These are phyloP conservation scores for Gymnopithys bicolor DNA, from an alignment of 2,797 vertebrate genomes.

Conservation along the genomic window DNA sequence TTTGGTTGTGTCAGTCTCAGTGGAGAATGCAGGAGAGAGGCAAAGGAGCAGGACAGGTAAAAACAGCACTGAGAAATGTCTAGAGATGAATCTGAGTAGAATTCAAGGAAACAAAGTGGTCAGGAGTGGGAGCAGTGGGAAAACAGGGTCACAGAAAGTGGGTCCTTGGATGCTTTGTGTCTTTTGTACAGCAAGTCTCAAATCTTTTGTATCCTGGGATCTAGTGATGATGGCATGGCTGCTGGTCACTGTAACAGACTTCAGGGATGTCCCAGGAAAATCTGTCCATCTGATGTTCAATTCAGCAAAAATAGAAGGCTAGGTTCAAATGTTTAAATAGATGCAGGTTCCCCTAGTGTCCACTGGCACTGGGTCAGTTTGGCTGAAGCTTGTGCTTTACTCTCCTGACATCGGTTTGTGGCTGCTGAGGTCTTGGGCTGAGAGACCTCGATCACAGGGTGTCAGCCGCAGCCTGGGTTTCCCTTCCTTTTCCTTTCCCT, in stretches of 20 bases:
- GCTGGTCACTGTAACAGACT: neutral
- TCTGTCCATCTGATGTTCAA: neutral
- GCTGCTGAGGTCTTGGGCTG: neutral
- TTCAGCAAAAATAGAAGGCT: neutral
- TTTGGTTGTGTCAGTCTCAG: neutral
- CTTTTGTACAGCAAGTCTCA: neutral
- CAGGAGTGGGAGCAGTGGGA: neutral
- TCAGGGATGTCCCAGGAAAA: neutral
- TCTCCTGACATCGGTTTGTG: neutral
- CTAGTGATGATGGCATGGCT: neutral
- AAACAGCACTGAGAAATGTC: neutral
- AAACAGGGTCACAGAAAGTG: neutral
- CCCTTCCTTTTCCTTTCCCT: neutral
- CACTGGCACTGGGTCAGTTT: neutral
- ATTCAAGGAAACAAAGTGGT: neutral
- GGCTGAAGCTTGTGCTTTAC: neutral
- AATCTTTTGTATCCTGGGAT: neutral
- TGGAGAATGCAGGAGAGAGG: rapidly evolving
- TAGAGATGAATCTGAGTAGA: neutral
- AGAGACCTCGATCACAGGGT: neutral
- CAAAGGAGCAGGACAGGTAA: neutral
- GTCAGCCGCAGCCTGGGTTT: neutral
- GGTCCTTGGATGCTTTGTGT: neutral
- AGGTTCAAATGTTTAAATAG: neutral
- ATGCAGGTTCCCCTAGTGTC: neutral